phyloP scores from a whole-genome alignment of 2,113 vertebrate genomes.

The Rhynchomys soricoides region DNA sequence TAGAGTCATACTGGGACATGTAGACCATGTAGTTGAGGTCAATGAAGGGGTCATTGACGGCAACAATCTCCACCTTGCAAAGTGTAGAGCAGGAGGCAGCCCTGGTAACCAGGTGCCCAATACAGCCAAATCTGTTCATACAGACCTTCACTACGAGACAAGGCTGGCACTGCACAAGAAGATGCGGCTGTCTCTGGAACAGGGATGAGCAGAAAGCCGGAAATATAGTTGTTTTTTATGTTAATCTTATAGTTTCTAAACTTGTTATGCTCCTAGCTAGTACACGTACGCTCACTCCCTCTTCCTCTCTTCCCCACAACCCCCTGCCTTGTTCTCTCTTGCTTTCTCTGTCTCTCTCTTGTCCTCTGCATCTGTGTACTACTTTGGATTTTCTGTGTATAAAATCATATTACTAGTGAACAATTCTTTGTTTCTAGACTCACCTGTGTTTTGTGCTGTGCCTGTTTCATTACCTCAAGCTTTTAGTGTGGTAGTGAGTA shows the following conservation, averaged over 20 bases:
- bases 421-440: neutral
- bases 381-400: neutral
- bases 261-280: neutral
- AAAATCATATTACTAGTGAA: neutral
- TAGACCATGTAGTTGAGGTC: too few species aligned
- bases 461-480: neutral
- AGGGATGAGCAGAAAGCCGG: too few species aligned
- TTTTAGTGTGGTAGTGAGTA: neutral
- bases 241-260: neutral
- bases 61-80: too few species aligned
- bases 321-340: neutral
- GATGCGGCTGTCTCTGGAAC: too few species aligned
- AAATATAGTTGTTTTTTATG: neutral
- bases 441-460: neutral
- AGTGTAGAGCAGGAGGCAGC: too few species aligned
- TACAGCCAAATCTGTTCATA: too few species aligned
- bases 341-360: neutral
- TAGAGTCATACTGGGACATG: too few species aligned
- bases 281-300: fast-evolving
- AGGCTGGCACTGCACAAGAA: too few species aligned
- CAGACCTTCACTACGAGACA: too few species aligned
- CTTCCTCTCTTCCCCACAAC: neutral
- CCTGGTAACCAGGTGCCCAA: too few species aligned
- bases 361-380: neutral
- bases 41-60: too few species aligned